Evolutionary conservation across 2,888 invertebrate genomes (phyloP).

Genomic region (Trimorus sp.): DNA sequence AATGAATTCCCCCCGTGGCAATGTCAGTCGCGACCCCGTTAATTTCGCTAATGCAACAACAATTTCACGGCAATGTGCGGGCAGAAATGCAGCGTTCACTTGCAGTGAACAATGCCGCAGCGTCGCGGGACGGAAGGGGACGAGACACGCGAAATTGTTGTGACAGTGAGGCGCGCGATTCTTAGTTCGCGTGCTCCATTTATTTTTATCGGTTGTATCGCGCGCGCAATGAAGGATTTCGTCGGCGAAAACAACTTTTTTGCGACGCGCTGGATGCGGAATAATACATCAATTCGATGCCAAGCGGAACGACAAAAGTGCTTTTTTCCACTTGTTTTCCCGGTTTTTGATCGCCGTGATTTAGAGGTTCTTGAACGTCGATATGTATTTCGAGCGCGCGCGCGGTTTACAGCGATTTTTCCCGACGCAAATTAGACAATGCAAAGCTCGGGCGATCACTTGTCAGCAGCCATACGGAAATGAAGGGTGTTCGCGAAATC

Average conservation of each 20-base stretch:
- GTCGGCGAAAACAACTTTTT: conserved; percentile 57
- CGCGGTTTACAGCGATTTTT: background rate
- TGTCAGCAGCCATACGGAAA: too few species aligned
- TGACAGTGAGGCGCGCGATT: conserved; percentile 45
- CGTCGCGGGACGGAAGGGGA: background rate
- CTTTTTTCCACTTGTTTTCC: conserved; percentile 19
- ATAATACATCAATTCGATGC: conserved; percentile 54
- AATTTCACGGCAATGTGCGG: conserved; percentile 11
- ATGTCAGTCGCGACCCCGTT: background rate
- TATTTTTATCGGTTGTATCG: conserved; percentile 54
- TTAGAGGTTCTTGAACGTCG: too few species aligned
- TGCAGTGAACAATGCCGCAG: conserved; percentile 19
- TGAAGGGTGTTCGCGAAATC: too few species aligned
- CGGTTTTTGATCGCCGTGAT: conserved; percentile 5
- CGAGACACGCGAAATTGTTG: conserved; percentile 38
- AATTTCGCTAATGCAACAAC: conserved; percentile 26
- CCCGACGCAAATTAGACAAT: too few species aligned
- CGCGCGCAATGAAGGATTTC: conserved; percentile 47
- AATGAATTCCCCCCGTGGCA: conserved; percentile 3
- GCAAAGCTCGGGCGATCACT: too few species aligned
- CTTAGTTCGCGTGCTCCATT: conserved; percentile 41
- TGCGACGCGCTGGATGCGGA: conserved; percentile 28
- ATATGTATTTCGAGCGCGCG: background rate
- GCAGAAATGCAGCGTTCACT: conserved; percentile 27
- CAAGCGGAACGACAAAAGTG: conserved; percentile 15